Evolutionary conservation across 2,888 invertebrate species (phyloP).

Genomic region (Rotaria magnacalcarata): DNA sequence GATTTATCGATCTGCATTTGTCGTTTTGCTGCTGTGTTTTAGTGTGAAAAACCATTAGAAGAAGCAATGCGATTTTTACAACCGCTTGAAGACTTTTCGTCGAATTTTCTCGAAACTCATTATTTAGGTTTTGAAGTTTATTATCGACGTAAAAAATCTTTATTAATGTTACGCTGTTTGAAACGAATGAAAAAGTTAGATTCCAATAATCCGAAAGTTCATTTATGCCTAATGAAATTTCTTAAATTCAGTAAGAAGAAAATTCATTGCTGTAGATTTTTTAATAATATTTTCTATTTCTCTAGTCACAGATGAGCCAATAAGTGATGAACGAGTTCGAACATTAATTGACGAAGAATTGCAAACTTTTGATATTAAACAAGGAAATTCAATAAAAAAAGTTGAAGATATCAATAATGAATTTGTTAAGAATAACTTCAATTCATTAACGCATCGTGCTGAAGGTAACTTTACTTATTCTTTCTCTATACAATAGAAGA

Average conservation of each 20-base stretch:
- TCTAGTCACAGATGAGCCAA: neutral
- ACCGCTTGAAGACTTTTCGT: constrained; percentile 44
- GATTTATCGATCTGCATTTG: too few relatives aligned
- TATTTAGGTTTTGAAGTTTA: constrained; percentile 45
- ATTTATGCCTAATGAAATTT: constrained; percentile 42
- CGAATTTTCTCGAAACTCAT: constrained; percentile 36
- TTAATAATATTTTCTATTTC: neutral
- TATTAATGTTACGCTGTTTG: constrained; percentile 42
- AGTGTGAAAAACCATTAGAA: constrained; percentile 46
- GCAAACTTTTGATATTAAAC: constrained; percentile 35
- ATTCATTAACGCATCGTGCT: constrained; percentile 18
- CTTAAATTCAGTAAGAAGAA: neutral
- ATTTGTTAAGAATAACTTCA: constrained; percentile 36
- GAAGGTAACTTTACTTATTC: neutral
- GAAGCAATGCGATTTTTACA: constrained; percentile 46
- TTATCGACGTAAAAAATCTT: constrained; percentile 41
- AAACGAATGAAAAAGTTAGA: constrained; percentile 41
- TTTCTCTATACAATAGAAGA: too few relatives aligned
- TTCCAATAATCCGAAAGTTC: constrained; percentile 30
- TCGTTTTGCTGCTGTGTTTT: neutral
- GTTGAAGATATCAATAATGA: constrained; percentile 39
- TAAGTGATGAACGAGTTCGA: constrained; percentile 38
- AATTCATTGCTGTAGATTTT: neutral
- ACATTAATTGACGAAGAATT: constrained; percentile 39
- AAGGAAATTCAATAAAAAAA: neutral